Evolutionary conservation across 2,888 invertebrate species (phyloP), one percentile per base, ranked within the genome.

Genomic region (Hypsopygia costalis): DNA sequence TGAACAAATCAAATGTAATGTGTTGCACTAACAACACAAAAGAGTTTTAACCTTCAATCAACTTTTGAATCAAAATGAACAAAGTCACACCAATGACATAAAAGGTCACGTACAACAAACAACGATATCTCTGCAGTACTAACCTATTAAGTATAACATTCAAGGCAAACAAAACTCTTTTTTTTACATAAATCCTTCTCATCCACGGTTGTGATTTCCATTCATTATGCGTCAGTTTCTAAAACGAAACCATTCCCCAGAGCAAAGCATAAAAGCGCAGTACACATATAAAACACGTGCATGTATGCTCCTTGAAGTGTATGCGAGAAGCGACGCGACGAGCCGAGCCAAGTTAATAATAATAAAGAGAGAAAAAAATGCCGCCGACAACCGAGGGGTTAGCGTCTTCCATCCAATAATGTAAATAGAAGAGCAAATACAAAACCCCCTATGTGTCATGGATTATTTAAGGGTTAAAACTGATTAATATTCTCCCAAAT

Each of bases 361-460:
- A 87, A 83, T 85, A 81, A 79, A 77, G 70, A 75, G 72, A 79
- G 80, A 82, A 82, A 86, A 87, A 85, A 83, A 54, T 62, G 56
- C 56, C 69, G 65, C 56, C 69, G 52, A 55, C 64, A 49, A 53
- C 50, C 66, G 83, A 86, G 83, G 85, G 86, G 86, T 83, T 78
- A 80, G 74, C 74, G 70, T 75, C 76, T 79, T 73, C 70, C 69
- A 60, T 62, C 60, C 61, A 55, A 63, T 69, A 69, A 64, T 78
- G 79, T 74, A 81, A 80, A 81, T 81, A 80, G 71, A 71, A 51
- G 47, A 51, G 52, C 55, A 47, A 64, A 35, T 9, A 36, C 71
- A 78, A 74, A 56, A 73, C 51, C 33, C 12, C 58, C 54, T 29
- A 79, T 73, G 77, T 73, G 52, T 51, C 43, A 36, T 28, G 28